Percentiles rank a stretch among this genome's conserved stretches.
Conservation (phyloP, 2,888 invertebrate species). For the Drosophila picticornis region DNA sequence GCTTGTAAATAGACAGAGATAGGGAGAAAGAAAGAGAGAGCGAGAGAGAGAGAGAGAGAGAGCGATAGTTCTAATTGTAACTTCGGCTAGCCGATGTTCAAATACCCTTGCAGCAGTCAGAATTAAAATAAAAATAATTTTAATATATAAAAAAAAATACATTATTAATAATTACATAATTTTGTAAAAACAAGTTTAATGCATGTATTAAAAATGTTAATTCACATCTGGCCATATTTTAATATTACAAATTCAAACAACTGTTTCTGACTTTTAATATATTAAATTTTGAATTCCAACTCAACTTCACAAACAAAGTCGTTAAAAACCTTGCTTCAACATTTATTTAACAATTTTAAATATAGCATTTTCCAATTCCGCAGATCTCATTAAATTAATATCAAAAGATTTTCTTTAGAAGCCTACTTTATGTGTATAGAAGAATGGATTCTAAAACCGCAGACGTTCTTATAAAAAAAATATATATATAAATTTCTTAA, state of each 20-base stretch:
- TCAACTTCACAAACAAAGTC: background rate
- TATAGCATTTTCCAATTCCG: background rate
- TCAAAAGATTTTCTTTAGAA: background rate
- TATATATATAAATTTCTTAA: background rate
- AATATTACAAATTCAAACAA: background rate
- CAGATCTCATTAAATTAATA: background rate
- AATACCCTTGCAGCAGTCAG: conserved; percentile 44
- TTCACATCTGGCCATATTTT: background rate
- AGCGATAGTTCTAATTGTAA: background rate
- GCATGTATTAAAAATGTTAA: background rate
- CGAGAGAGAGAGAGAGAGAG: background rate
- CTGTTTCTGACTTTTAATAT: background rate
- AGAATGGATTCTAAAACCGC: background rate
- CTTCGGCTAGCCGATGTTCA: conserved; percentile 48
- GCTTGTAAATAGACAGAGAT: conserved; percentile 66
- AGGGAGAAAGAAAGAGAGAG: background rate
- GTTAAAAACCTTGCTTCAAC: background rate
- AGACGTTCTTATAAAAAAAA: background rate
- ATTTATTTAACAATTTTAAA: background rate
- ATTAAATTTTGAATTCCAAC: background rate
- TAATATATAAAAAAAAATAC: background rate
- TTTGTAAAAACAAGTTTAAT: background rate
- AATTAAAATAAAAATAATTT: rapidly evolving
- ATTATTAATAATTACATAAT: background rate
- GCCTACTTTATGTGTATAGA: background rate